phyloP scores from a whole-genome alignment of 1,140 invertebrate species.

The Aricia agestis region DNA sequence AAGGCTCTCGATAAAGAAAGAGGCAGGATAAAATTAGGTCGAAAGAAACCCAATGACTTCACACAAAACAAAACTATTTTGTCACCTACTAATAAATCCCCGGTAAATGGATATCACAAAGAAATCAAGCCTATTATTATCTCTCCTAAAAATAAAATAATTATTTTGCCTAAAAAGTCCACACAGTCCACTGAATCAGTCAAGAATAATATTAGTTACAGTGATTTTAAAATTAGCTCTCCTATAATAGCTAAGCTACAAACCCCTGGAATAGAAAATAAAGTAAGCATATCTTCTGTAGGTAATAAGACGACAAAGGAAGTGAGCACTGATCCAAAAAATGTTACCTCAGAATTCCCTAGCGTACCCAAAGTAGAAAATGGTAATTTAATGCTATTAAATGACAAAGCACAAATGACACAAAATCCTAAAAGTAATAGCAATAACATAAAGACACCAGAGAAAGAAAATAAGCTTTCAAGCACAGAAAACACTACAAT shows the following conservation, averaged over 20 bases:
- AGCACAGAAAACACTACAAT: too few relatives aligned
- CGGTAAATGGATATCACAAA: neutral
- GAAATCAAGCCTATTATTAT: neutral
- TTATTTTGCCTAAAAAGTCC: neutral
- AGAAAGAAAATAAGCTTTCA: too few relatives aligned
- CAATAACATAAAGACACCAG: neutral
- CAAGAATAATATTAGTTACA: too few relatives aligned
- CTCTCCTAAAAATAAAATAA: neutral
- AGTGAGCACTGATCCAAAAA: neutral
- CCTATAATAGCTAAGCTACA: neutral
- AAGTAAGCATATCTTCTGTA: neutral
- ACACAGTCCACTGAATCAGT: neutral
- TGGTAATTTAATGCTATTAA: neutral
- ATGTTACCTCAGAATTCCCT: neutral
- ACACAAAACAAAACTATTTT: neutral
- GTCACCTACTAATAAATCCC: neutral
- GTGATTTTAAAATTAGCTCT: neutral
- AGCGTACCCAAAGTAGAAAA: neutral
- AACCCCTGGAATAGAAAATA: neutral
- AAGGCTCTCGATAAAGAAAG: constrained; percentile 1
- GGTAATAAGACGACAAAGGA: neutral
- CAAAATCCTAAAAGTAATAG: neutral
- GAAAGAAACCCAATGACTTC: neutral
- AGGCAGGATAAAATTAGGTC: neutral
- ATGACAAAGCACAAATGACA: neutral